Evolutionary conservation across 2,113 vertebrate species (phyloP), one percentile per base, ranked within the genome.

Genomic region (Hydropotes inermis): DNA sequence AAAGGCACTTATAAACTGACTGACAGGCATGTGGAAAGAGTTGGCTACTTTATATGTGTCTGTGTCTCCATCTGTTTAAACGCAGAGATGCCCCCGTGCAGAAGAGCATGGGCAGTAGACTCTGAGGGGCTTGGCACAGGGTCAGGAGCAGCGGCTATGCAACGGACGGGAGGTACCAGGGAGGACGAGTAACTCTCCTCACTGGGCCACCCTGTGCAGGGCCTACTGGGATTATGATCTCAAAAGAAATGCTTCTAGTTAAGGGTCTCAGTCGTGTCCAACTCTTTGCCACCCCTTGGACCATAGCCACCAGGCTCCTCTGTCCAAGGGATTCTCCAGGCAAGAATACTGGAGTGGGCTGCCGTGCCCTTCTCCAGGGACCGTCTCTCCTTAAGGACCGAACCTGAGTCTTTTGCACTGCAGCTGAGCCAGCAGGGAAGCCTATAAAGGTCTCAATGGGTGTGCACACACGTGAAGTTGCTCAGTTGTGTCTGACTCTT

Each of bases 391-490:
- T 39, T 12, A 39, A 36, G n/a, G n/a, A 39, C 3, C 1, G 5
- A 39, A 70, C n/a, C 67, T 70, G 67, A n/a, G n/a, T 39, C 67
- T 70, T 36, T 39, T 23, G n/a, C 67, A 3, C 23, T 39, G 5
- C 67, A 60, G 58, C 27, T 12, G 2, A 11, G 64, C n/a, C 64
- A 70, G 8, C 9, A 70, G n/a, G 64, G n/a, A 23, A 23, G 64
- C 19, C 17, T 12, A 11, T 36, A 21, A 70, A 2, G 19, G n/a
- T 23, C 67, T 70, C 67, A 12, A 6, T 39, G 39, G 67, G 19
- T 12, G 19, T 23, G 67, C 17, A 12, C 0, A 9, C 9, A 39
- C 6, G 10, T 1, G 0, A 23, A 23, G n/a, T 23, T 12, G 19
- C 19, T 70, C 64, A 36, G 64, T 11, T 21, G n/a, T 67, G 33